phyloP scores from a whole-genome alignment of 2,797 vertebrate genomes.

The Smutsia temminckii region DNA sequence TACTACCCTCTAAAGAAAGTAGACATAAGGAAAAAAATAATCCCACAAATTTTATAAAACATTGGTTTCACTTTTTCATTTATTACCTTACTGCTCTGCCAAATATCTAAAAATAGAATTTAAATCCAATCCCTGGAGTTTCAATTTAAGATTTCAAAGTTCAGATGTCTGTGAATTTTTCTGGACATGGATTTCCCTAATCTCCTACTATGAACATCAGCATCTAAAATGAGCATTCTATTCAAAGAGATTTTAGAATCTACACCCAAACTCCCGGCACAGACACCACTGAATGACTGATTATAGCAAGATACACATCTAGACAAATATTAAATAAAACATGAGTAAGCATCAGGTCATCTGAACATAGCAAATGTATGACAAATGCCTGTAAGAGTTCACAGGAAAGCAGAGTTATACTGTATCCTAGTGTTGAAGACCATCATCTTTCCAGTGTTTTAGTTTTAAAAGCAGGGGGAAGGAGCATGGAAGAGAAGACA shows the following conservation, averaged over 20 bases:
- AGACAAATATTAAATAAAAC: not conserved
- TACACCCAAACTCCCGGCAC: no score
- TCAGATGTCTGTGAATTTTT: conserved; percentile 63
- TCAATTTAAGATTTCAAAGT: conserved; percentile 45
- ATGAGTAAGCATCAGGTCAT: not conserved
- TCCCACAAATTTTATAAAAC: conserved; percentile 77
- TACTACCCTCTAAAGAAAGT: conserved; percentile 40
- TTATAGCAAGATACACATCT: not conserved
- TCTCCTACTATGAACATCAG: conserved; percentile 60
- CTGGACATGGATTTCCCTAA: conserved; percentile 71
- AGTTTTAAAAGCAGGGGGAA: not conserved
- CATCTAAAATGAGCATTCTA: conserved; percentile 42
- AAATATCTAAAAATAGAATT: conserved; percentile 70
- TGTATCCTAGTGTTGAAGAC: not conserved
- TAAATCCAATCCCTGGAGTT: conserved; percentile 68
- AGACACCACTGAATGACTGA: not conserved
- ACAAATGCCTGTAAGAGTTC: not conserved
- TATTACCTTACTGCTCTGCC: conserved; percentile 56
- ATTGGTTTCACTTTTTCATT: conserved; percentile 66
- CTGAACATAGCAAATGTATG: not conserved
- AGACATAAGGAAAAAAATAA: conserved; percentile 5
- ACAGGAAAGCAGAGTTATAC: not conserved
- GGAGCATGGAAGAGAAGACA: not conserved
- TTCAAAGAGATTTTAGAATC: conserved; percentile 16
- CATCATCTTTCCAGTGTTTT: not conserved